phyloP scores from a whole-genome alignment of 2,113 vertebrate species.

The Lynx canadensis region DNA sequence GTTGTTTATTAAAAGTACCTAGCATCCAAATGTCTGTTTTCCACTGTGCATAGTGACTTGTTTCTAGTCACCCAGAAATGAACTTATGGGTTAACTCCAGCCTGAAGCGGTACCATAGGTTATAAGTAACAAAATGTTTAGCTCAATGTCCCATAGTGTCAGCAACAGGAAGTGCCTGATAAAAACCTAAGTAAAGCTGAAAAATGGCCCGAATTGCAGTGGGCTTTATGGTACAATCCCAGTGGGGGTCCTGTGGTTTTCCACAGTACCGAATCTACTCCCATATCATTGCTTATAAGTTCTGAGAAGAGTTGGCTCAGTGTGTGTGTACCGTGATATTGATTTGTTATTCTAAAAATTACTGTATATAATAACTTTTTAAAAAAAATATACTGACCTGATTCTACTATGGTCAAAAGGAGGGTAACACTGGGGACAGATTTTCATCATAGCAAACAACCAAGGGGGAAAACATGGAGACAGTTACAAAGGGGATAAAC shows the following conservation, averaged over 20 bases:
- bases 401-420: neutral
- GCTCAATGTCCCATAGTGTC: neutral
- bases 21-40: neutral
- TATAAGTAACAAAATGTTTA: neutral
- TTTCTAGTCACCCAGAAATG: neutral
- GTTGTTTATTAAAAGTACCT: neutral
- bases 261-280: neutral
- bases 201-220: neutral
- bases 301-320: neutral
- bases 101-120: neutral
- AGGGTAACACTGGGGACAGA: neutral
- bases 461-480: neutral
- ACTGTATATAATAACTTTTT: neutral
- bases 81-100: neutral
- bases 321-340: neutral
- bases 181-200: neutral
- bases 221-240: neutral
- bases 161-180: neutral
- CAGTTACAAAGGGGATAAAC: neutral
- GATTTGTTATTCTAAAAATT: conserved; percentile 23
- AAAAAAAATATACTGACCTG: neutral
- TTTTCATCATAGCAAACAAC: neutral
- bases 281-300: neutral
- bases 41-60: neutral
- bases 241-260: neutral